Evolutionary conservation across 1,140 invertebrate genomes (phyloP), one percentile per base, ranked within the genome.

Genomic region (Zelostemma sp.): DNA sequence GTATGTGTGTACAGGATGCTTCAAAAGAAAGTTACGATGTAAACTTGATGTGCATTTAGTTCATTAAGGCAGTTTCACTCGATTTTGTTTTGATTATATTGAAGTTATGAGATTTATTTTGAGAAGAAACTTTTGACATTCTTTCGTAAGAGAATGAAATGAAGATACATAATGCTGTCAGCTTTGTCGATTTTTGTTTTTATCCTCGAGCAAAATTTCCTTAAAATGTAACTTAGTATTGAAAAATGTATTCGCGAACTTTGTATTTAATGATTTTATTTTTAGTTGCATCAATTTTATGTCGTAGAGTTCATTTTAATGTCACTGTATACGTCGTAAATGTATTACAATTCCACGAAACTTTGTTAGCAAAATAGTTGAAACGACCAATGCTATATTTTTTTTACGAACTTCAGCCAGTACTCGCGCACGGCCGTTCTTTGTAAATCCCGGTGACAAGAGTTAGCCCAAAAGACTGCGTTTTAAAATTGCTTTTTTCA

Each of bases 341-440:
- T 46, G 53, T 70, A 62, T 59, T 64, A 67, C 53, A 64, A 70
- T 60, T 67, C 46, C 41, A 65, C n/a, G 14, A 25, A 57, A 57
- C 46, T 64, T 56, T 50, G 55, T 45, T 71, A 59, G 47, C 49
- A 59, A 38, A 64, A 59, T 60, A 60, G 43, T 67, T 61, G 31
- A 15, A 53, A 72, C 55, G 25, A 67, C 50, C 59, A 59, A 47
- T 63, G 68, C 58, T 71, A 71, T 67, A 67, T 67, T 72, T 72
- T 72, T 67, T 64, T 60, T 67, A 72, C 64, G 21, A 51, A 60
- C 54, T 67, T 66, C 28, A 41, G 60, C 33, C 41, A 65, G 60
- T 64, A 55, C 49, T 62, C 58, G 28, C 12, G 31, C 35, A 55
- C 35, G 40, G 19, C 19, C 18, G 3, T 50, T 45, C 43, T 50